A percentile compares a stretch with the other conserved stretches of the same genome.
Evolutionary conservation across 2,888 invertebrate species (phyloP).

Genomic region (Alitta virens): DNA sequence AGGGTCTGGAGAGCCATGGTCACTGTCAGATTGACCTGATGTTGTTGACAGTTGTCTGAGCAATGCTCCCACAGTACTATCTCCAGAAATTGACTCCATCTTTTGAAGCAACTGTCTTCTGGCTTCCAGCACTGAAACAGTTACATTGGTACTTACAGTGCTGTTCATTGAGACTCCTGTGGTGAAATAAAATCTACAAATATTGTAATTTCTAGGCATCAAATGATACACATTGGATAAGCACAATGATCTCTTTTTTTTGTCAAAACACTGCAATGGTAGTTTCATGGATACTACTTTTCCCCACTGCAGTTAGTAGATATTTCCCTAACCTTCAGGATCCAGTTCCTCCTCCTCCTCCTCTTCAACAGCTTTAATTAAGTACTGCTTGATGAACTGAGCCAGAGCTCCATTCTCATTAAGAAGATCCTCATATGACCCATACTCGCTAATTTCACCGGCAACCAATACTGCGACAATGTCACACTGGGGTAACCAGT

Average conservation of each 20-base stretch:
- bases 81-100: slow-evolving; percentile 19
- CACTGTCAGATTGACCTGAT: neutral
- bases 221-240: too few species aligned
- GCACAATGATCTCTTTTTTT: too few species aligned
- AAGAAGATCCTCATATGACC: slow-evolving; percentile 85
- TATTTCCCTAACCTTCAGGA: slow-evolving; percentile 2
- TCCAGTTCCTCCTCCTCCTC: slow-evolving; percentile 18
- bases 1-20: too few species aligned
- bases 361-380: slow-evolving; percentile 3
- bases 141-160: too few species aligned
- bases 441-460: slow-evolving; percentile 84
- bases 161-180: too few species aligned
- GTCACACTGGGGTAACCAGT: slow-evolving; percentile 87
- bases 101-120: slow-evolving; percentile 33
- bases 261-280: too few species aligned
- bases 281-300: too few species aligned
- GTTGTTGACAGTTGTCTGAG: neutral
- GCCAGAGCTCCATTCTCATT: slow-evolving; percentile 69
- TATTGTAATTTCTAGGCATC: too few species aligned
- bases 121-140: slow-evolving; percentile 30
- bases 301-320: too few species aligned
- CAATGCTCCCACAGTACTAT: neutral
- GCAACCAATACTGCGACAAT: slow-evolving; percentile 84
- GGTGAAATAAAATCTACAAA: too few species aligned
- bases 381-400: slow-evolving; percentile 60